Evolutionary conservation across 2,113 vertebrate genomes (phyloP).

Genomic region (Entelurus aequoreus): DNA sequence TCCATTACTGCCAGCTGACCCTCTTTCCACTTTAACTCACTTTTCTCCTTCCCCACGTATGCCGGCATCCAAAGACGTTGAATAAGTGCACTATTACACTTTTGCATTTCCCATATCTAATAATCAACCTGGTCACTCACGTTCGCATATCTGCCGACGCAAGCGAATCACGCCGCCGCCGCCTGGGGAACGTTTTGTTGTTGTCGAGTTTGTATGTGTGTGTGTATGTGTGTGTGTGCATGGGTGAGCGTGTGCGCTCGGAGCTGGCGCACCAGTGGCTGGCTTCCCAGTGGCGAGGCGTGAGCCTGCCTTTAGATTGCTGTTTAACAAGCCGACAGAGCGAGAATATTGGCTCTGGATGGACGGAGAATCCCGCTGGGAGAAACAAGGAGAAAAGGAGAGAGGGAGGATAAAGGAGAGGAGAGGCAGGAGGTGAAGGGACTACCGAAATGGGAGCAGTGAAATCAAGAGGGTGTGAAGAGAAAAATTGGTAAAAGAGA

Average conservation of each 20-base stretch:
- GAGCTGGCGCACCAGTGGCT: constrained; percentile 55
- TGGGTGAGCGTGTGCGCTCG: constrained; percentile 36
- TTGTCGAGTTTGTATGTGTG: constrained; percentile 9
- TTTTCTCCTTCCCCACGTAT: constrained; percentile 1
- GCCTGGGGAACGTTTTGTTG: constrained; percentile 22
- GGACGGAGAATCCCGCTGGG: constrained; percentile 53
- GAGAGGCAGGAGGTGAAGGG: constrained; percentile 3
- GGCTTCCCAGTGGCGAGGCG: constrained; percentile 60
- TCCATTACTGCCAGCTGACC: constrained; percentile 65
- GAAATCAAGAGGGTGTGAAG: constrained; percentile 1
- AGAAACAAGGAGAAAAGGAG: constrained; percentile 22
- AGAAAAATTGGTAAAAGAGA: background rate
- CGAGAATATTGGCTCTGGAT: constrained; percentile 65
- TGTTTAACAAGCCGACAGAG: constrained; percentile 68
- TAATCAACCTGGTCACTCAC: constrained; percentile 10
- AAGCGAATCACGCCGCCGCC: constrained; percentile 10
- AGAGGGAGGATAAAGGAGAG: constrained; percentile 3
- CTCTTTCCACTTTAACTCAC: constrained; percentile 38
- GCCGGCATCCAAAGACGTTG: constrained; percentile 1
- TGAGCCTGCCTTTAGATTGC: constrained; percentile 75
- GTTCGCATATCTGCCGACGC: constrained; percentile 38
- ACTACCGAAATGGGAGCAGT: background rate
- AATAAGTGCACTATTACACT: constrained; percentile 21
- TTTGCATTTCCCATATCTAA: constrained; percentile 25
- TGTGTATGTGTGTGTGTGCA: constrained; percentile 10